phyloP scores from a whole-genome alignment of 2,797 vertebrate genomes.

The Urosaurus nigricauda region DNA sequence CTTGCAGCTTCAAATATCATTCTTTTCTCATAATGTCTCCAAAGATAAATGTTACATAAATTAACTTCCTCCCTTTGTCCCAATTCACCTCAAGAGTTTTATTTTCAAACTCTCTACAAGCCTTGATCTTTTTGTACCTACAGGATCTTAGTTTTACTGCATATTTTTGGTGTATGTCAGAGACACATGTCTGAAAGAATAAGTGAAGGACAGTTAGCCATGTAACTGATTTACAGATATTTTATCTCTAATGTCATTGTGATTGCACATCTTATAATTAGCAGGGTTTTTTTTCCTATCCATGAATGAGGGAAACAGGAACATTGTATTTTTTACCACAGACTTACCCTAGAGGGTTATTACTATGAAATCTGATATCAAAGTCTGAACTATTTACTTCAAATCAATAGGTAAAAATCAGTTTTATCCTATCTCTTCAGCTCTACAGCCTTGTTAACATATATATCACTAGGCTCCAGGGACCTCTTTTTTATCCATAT shows the following conservation, averaged over 20 bases:
- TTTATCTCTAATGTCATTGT: neutral
- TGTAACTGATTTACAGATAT: conserved; percentile 6
- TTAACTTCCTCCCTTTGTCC: conserved; percentile 6
- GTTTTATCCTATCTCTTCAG: neutral
- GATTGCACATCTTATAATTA: neutral
- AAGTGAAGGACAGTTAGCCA: conserved; percentile 25
- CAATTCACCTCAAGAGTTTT: neutral
- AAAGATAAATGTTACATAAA: conserved; percentile 33
- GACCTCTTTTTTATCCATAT: neutral
- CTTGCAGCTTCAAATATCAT: neutral
- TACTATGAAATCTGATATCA: neutral
- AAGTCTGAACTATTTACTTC: neutral
- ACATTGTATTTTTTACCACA: conserved; percentile 15
- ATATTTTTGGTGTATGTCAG: conserved; percentile 13
- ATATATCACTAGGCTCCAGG: neutral
- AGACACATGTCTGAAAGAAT: neutral
- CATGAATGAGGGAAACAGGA: conserved; percentile 26
- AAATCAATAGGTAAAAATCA: neutral
- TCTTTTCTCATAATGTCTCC: conserved; percentile 18
- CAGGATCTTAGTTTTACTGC: conserved; percentile 16
- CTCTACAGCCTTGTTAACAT: neutral
- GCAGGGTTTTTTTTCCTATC: conserved; percentile 24
- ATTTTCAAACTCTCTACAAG: conserved; percentile 34
- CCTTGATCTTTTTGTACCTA: neutral
- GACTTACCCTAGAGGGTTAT: neutral